These are phyloP conservation scores for Scaptomyza reducta DNA, from an alignment of 2,888 invertebrate species.

Conservation along the genomic window DNA sequence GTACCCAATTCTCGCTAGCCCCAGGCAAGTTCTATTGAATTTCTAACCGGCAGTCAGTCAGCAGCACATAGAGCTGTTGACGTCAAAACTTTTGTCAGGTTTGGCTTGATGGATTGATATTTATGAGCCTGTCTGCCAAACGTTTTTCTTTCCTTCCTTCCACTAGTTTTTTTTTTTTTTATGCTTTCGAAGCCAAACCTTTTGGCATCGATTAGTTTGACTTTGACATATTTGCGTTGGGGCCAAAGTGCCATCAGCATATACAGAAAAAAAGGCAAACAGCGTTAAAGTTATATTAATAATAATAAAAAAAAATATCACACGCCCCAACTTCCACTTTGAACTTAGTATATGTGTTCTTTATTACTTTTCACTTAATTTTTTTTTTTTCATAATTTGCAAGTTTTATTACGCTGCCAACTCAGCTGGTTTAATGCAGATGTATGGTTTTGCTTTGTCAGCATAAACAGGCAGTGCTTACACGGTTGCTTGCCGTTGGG, in stretches of 20 bases:
- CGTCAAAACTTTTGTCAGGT: constrained; percentile 39
- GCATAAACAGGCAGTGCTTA: constrained; percentile 5
- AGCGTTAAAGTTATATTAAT: constrained; percentile 8
- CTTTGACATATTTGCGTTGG: constrained; percentile 46
- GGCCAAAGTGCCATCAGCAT: constrained; percentile 6
- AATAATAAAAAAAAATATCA: no score
- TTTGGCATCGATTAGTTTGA: constrained; percentile 57
- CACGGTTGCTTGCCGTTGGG: constrained; percentile 4
- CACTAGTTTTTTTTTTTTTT: not conserved
- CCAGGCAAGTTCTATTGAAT: constrained; percentile 31
- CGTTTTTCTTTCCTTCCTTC: constrained; percentile 1
- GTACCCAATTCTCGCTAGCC: not conserved
- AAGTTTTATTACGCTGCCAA: constrained; percentile 6
- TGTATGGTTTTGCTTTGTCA: constrained; percentile 12
- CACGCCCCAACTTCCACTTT: constrained; percentile 28
- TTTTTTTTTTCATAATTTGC: constrained; percentile 6
- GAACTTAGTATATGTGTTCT: constrained; percentile 3
- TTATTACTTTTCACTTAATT: constrained; percentile 7
- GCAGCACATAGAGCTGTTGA: constrained; percentile 29
- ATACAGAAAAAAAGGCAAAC: constrained; percentile 12
- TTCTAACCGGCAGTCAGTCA: constrained; percentile 5
- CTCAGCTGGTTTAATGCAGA: constrained; percentile 3
- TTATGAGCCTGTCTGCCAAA: constrained; percentile 33
- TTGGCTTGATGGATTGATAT: constrained; percentile 53
- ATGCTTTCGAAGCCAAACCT: constrained; percentile 34